phyloP scores from a whole-genome alignment of 2,113 vertebrate genomes.

The Toxotes chatareus region DNA sequence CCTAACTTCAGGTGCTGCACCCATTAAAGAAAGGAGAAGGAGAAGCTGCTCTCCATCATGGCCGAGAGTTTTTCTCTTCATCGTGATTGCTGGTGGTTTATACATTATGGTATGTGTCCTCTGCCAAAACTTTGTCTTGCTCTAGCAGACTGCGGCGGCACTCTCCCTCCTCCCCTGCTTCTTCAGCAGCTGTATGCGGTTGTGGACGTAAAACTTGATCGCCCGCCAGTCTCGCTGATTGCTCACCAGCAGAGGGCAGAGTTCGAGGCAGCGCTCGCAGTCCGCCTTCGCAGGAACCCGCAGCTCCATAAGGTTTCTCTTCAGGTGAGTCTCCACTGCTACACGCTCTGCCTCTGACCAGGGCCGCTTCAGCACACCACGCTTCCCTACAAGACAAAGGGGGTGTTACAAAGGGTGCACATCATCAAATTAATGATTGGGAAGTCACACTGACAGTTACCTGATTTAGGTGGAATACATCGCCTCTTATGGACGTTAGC shows the following conservation, averaged over 20 bases:
- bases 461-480: constrained; percentile 80
- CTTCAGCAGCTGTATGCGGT: constrained; percentile 86
- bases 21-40: constrained; percentile 23
- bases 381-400: constrained; percentile 77
- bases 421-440: neutral
- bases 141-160: constrained; percentile 71
- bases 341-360: constrained; percentile 86
- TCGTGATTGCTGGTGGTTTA: constrained; percentile 67
- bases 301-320: constrained; percentile 83
- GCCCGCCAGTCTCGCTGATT: constrained; percentile 87
- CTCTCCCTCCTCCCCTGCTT: constrained; percentile 82
- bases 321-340: constrained; percentile 85
- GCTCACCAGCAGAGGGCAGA: constrained; percentile 85
- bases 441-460: constrained; percentile 40
- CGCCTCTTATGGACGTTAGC: constrained; percentile 76
- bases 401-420: neutral
- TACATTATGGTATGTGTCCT: constrained; percentile 32
- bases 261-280: constrained; percentile 86
- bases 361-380: constrained; percentile 85
- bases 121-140: neutral
- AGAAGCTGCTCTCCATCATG: constrained; percentile 27
- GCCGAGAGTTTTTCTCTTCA: constrained; percentile 30
- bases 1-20: constrained; percentile 32
- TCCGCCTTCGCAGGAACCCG: constrained; percentile 86
- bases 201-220: constrained; percentile 88